These are phyloP conservation scores for Varanus komodoensis DNA, from an alignment of 2,113 vertebrate species.

Conservation along the genomic window DNA sequence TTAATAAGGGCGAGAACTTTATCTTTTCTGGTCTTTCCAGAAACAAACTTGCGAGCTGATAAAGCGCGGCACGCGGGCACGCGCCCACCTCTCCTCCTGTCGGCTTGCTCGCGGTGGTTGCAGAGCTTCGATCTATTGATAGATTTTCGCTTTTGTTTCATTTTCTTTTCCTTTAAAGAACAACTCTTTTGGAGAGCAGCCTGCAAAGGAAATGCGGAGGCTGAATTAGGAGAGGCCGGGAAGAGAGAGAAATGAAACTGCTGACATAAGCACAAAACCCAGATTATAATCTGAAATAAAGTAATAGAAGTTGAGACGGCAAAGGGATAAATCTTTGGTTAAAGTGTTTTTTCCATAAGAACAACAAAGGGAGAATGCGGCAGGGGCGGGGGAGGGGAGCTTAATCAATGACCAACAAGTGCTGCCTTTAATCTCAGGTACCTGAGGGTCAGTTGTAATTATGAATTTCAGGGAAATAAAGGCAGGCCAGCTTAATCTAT, in stretches of 20 bases:
- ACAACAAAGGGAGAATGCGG: not conserved
- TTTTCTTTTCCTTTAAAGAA: not conserved
- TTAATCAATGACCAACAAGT: not conserved
- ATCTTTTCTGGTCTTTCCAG: slow-evolving; percentile 50
- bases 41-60: slow-evolving; percentile 57
- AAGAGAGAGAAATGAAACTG: not conserved
- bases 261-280: slow-evolving; percentile 5
- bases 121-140: not conserved
- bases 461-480: not conserved
- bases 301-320: not conserved
- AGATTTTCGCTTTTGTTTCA: not conserved
- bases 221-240: not conserved
- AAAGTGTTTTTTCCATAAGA: not conserved
- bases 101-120: not conserved
- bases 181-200: not conserved
- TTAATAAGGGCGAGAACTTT: slow-evolving; percentile 59
- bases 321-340: not conserved
- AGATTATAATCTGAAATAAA: slow-evolving; percentile 31
- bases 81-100: not conserved
- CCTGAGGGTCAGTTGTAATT: not conserved
- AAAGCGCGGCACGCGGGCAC: not conserved
- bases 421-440: not conserved
- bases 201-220: not conserved
- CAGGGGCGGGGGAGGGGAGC: not conserved
- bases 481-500: not conserved